Evolutionary conservation across 2,113 vertebrate species (phyloP), one percentile per base, ranked within the genome.

Genomic region (Callaeas wilsoni): DNA sequence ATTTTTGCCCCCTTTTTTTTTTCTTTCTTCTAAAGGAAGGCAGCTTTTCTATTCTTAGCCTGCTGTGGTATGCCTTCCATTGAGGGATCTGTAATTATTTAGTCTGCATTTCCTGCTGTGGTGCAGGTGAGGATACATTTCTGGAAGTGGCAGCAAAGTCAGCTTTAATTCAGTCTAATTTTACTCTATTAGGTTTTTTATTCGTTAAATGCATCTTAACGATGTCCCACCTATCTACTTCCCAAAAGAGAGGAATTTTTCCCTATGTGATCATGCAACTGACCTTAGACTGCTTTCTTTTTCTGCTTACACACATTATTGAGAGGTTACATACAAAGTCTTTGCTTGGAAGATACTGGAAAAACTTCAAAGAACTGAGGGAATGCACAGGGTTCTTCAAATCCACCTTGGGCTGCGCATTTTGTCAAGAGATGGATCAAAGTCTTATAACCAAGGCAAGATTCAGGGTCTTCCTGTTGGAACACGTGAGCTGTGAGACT

Each of bases 61-160:
- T 96, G 71, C 77, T 96, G 67, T n/a, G 75, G 42, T 62, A 93
- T 91, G 49, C n/a, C 91, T 96, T 97, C 53, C 62, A 82, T 65
- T 18, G 18, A 87, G 47, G 55, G 41, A 93, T 26, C 59, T 95
- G 93, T 93, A 95, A 93, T 96, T 95, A 96, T 90, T 96, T 95
- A 97, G 78, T 90, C 57, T 27, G 49, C 19, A 65, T 87, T 87
- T 96, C 92, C 93, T 86, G 56, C 86, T 95, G 80, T 44, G 69
- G 64, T 77, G 60, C 21, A 89, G 35, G 74, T 91, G 42, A 84
- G 57, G 78, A 67, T 46, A 21, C 68, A 87, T 86, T 91, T 96
- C 73, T 84, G 39, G 55, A 89, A 80, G 47, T 70, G 30, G 32
- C 14, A 55, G 42, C 53, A 69, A 82, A 32, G 5, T 75, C 57